Evolutionary conservation across 2,888 invertebrate species (phyloP), one percentile per base, ranked within the genome.

Genomic region (Lepidonotus clava): DNA sequence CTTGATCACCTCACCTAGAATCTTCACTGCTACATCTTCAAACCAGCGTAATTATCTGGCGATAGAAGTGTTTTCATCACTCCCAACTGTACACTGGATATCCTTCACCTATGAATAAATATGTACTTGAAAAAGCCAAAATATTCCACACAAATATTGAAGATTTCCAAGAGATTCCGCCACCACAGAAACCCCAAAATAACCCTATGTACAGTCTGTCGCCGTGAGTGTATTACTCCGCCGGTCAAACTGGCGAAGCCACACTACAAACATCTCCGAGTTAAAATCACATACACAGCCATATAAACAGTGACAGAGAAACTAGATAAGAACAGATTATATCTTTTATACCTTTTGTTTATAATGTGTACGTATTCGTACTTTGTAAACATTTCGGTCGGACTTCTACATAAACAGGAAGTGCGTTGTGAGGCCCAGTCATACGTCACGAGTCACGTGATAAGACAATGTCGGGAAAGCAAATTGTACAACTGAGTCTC

Each of bases 121-220:
- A 80, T 46, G 46, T 46, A 80, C n/a, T 80, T 51, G 28, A 41
- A 80, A 28, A 80, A 80, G 34, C 51, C 46, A 1, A 80, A 51
- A 80, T 41, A 80, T 80, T 80, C 80, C 51, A 46, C 41, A 80
- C 41, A 34, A 80, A 80, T 80, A 80, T 80, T 80, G 80, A 51
- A 80, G 80, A 80, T 80, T 24, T 80, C 46, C 80, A 46, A 80
- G 46, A 51, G 51, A 80, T 80, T 80, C 80, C 80, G 51, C 80
- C 80, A 80, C 80, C 80, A 80, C 24, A 80, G 80, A 80, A 80
- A 80, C 80, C 80, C 80, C 80, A 80, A 80, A 80, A 80, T 80
- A 80, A 80, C 80, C 80, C 80, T 46, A 80, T 80, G 80, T 80
- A 80, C 51, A 80, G 80, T 41, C 41, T 51, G 28, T 41, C 28